Evolutionary conservation across 2,888 invertebrate species (phyloP), one percentile per base, ranked within the genome.

Genomic region (Apomyelois bistriatella): DNA sequence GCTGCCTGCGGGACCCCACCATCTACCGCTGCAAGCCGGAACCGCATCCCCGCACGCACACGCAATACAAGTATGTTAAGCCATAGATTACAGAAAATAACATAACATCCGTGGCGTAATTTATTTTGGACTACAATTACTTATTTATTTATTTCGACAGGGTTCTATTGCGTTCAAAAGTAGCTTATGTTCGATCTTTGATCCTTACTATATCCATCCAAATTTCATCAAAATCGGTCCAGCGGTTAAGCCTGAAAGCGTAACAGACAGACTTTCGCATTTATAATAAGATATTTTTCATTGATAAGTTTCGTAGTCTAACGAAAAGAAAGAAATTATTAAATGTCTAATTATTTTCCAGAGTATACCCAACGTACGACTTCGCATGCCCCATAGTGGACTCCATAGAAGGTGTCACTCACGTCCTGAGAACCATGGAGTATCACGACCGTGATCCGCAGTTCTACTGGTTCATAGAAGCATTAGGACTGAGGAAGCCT

Each of bases 351-450:
- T n/a, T 22, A n/a, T 10, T 22, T 3, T 66, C 0, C 81, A 98
- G 98, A 74, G 99, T 98, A 0, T 99, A 99, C 83, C 99, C 99
- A 16, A 99, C 99, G 0, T 99, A 99, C 75, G 99, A 99, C 89
- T 99, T 99, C 90, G 99, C 99, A 0, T 99, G 99, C 76, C 99
- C 99, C 0, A 98, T 99, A 73, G 99, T 99, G 48, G 99, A 99
- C 85, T 95, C 98, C 12, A 92, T 99, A 48, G 99, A 99, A 90
- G 95, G 96, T 52, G 98, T 99, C 13, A 99, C 99, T 0, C 99
- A 99, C 77, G 97, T 98, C 0, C 90, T 99, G 50, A 93, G 99
- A 48, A 99, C 99, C 0, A 99, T 98, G 90, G 99, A 99, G 86
- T 99, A 99, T 82, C 98, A 98, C 74, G 99, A 99, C 82, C 92